phyloP scores from a whole-genome alignment of 2,888 invertebrate genomes.

The Actias luna region DNA sequence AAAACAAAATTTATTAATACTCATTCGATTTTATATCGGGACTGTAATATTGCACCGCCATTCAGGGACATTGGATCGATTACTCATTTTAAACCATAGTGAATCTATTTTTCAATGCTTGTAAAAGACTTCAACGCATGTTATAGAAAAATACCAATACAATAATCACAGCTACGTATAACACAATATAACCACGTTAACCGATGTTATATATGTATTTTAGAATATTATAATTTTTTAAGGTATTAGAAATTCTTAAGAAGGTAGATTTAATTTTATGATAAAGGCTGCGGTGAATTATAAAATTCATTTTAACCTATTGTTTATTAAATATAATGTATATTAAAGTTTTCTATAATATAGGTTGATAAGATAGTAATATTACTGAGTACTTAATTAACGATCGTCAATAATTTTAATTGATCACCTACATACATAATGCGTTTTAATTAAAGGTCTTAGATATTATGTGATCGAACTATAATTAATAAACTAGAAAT shows the following conservation, averaged over 20 bases:
- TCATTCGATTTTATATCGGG: slow-evolving; percentile 2
- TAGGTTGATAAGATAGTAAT: not conserved
- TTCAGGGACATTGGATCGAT: not conserved
- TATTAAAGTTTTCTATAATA: not conserved
- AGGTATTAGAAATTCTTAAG: not conserved
- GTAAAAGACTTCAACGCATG: slow-evolving; percentile 76
- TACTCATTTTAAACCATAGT: slow-evolving; percentile 16
- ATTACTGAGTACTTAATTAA: not conserved
- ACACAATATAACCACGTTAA: not conserved
- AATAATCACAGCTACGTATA: too few species aligned
- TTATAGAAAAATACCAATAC: slow-evolving; percentile 14
- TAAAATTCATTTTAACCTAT: not conserved
- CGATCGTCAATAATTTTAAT: not conserved
- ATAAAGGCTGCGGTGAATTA: not conserved
- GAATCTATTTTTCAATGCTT: slow-evolving; percentile 34
- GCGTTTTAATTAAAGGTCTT: slow-evolving; percentile 9
- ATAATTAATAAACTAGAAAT: slow-evolving; percentile 23
- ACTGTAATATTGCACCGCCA: slow-evolving; percentile 12
- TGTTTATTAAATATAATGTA: not conserved
- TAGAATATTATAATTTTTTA: not conserved
- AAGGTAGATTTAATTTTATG: slow-evolving; percentile 6
- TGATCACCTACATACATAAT: not conserved
- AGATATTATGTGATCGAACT: slow-evolving; percentile 15
- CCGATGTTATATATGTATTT: not conserved
- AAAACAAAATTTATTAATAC: slow-evolving; percentile 29